Conservation (phyloP, 2,113 vertebrate genomes). For the Smithornis capensis region DNA sequence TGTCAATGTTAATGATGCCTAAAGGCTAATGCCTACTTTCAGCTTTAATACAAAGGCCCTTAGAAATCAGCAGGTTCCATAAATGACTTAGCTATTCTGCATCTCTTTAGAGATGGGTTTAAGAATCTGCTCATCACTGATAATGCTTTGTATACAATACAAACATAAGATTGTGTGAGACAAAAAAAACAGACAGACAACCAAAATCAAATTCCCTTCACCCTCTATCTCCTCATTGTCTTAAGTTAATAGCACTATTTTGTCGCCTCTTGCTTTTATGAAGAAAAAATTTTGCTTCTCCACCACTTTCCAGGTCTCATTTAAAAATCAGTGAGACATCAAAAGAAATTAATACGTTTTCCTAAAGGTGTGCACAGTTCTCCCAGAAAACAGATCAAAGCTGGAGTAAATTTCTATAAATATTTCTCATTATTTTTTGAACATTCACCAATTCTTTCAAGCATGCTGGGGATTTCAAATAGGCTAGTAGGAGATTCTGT, state of each 20-base stretch:
- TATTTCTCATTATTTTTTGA: not conserved
- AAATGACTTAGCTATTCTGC: not conserved
- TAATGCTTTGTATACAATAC: fast-evolving
- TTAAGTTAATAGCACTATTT: not conserved
- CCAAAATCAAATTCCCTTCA: not conserved
- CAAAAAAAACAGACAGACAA: not conserved
- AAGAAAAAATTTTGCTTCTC: not conserved
- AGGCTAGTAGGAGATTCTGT: not conserved
- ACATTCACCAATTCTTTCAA: not conserved
- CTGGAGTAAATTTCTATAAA: not conserved
- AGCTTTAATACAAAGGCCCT: not conserved
- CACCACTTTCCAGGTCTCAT: not conserved
- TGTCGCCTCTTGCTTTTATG: not conserved
- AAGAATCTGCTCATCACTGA: not conserved
- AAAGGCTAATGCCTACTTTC: not conserved
- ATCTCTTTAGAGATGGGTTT: not conserved
- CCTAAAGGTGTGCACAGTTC: not conserved
- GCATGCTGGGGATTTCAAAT: not conserved
- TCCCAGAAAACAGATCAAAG: not conserved
- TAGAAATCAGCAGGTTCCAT: not conserved
- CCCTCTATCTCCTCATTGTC: not conserved
- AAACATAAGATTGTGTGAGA: not conserved
- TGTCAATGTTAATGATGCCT: not conserved
- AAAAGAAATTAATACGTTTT: not conserved
- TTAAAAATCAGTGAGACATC: not conserved